Conservation (phyloP, 2,797 vertebrate genomes). For the Glossophaga mutica region DNA sequence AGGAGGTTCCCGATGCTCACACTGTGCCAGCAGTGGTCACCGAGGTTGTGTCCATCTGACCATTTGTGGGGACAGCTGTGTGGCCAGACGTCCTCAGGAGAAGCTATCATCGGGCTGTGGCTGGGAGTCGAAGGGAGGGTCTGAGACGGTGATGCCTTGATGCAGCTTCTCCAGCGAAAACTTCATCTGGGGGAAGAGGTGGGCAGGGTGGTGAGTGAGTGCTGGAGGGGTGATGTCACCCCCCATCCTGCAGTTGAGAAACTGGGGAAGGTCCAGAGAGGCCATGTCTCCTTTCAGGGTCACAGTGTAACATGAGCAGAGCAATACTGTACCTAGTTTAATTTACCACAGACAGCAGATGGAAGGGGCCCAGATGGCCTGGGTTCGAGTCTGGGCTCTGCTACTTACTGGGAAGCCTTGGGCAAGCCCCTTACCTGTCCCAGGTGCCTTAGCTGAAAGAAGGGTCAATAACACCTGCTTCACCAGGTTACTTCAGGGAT, state of each 20-base stretch:
- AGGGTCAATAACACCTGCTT: background rate
- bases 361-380: background rate
- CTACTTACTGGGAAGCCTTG: background rate
- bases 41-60: conserved; percentile 56
- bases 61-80: background rate
- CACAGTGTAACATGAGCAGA: background rate
- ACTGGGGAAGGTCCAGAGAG: background rate
- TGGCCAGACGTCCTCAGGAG: conserved; percentile 57
- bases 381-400: background rate
- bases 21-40: conserved; percentile 70
- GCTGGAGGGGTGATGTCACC: rapidly evolving
- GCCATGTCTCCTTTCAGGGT: background rate
- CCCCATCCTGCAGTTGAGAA: background rate
- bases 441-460: background rate
- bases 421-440: background rate
- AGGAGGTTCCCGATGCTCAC: conserved; percentile 42
- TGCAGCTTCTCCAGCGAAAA: conserved; percentile 92
- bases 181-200: conserved; percentile 86
- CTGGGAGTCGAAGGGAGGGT: conserved; percentile 74
- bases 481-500: background rate
- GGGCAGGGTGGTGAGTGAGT: background rate
- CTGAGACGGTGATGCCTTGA: conserved; percentile 86
- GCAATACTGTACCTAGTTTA: background rate
- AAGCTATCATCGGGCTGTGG: conserved; percentile 55
- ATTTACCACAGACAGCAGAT: background rate